These are phyloP conservation scores for Ambastaia sidthimunki DNA, from an alignment of 2,797 vertebrate species.

Conservation along the genomic window DNA sequence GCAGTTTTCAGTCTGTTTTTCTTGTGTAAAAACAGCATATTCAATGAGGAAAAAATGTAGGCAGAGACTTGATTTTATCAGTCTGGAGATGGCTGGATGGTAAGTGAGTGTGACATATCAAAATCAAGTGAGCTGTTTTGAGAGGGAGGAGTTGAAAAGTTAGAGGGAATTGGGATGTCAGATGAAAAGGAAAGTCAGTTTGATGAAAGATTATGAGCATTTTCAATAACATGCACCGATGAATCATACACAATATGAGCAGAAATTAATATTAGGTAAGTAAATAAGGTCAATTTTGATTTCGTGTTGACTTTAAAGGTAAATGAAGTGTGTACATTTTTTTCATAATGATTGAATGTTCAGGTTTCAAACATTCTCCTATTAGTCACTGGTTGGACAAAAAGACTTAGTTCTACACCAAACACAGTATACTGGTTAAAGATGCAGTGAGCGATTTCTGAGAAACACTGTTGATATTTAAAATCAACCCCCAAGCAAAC, in stretches of 20 bases:
- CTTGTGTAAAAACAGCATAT: not conserved
- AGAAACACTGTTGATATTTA: no score
- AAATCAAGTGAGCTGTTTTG: not conserved
- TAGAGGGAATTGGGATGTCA: not conserved
- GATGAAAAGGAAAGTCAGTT: not conserved
- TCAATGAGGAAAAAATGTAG: not conserved
- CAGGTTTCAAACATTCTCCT: not conserved
- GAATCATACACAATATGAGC: not conserved
- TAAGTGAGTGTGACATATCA: not conserved
- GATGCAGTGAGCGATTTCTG: no score
- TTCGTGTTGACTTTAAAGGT: not conserved
- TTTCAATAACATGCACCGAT: not conserved
- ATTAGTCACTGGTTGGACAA: not conserved
- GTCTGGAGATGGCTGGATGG: not conserved
- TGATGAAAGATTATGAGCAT: not conserved
- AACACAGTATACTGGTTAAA: not conserved
- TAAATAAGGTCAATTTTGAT: not conserved
- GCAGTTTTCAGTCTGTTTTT: not conserved
- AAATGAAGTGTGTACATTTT: no score
- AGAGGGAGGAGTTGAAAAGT: not conserved
- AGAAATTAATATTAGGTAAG: not conserved
- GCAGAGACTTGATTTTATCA: not conserved
- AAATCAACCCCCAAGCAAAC: no score
- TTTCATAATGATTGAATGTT: not conserved
- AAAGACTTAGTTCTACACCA: not conserved